Evolutionary conservation across 2,888 invertebrate genomes (phyloP).

Genomic region (Hoplodrina ambigua): DNA sequence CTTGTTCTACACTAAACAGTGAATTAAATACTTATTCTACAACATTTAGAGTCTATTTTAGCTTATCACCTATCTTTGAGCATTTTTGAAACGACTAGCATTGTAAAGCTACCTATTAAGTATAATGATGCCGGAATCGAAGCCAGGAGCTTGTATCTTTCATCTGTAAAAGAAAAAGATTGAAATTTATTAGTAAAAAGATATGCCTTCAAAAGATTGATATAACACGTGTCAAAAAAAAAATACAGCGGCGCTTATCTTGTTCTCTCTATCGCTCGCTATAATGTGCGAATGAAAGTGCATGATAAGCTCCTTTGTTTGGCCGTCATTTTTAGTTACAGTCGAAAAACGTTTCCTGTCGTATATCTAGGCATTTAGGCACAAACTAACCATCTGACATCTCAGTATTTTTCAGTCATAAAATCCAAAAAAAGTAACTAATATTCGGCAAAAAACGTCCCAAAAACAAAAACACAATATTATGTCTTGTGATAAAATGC

Average conservation of each 20-base stretch:
- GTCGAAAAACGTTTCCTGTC: not conserved
- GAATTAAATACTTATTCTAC: constrained; percentile 60
- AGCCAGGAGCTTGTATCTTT: constrained; percentile 94
- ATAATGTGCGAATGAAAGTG: not conserved
- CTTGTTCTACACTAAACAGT: constrained; percentile 31
- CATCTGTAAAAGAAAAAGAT: constrained; percentile 91
- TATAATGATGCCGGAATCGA: constrained; percentile 95
- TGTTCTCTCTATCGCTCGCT: no score
- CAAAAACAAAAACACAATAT: not conserved
- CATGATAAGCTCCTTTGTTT: not conserved
- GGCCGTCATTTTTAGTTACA: not conserved
- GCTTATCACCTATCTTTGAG: constrained; percentile 82
- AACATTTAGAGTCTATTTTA: constrained; percentile 53
- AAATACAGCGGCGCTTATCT: not conserved
- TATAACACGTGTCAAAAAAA: no score
- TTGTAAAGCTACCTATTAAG: constrained; percentile 93
- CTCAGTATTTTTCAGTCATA: no score
- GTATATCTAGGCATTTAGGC: not conserved
- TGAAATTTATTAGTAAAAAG: constrained; percentile 7
- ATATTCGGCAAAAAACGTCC: not conserved
- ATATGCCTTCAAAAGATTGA: not conserved
- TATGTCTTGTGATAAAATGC: constrained; percentile 17
- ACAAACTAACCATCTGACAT: no score
- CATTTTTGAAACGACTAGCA: constrained; percentile 89
- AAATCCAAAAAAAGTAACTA: not conserved